phyloP scores from a whole-genome alignment of 2,888 invertebrate species.

The Apamea monoglypha region DNA sequence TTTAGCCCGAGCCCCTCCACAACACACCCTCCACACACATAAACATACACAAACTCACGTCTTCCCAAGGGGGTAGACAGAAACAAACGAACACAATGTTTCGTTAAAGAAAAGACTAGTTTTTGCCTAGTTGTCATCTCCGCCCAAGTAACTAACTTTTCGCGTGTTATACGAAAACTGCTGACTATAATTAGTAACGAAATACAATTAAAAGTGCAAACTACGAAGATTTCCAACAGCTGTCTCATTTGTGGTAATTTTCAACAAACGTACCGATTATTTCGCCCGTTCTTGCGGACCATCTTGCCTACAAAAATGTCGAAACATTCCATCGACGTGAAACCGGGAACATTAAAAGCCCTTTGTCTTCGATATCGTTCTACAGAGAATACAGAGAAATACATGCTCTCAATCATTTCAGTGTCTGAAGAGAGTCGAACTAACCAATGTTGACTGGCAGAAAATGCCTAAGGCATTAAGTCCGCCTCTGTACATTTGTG shows the following conservation, averaged over 20 bases:
- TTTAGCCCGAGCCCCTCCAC: no score
- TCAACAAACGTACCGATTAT: background rate
- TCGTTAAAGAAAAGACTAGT: background rate
- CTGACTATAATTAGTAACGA: background rate
- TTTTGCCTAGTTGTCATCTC: background rate
- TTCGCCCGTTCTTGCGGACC: background rate
- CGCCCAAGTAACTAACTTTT: background rate
- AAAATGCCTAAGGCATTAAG: no score
- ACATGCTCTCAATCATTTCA: slow-evolving; percentile 6
- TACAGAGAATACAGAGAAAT: slow-evolving; percentile 1
- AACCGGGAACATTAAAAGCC: background rate
- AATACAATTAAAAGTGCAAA: slow-evolving; percentile 22
- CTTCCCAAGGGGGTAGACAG: no score
- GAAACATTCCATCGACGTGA: background rate
- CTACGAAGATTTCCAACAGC: background rate
- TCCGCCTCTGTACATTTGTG: no score
- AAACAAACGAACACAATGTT: background rate
- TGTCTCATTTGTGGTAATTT: slow-evolving; percentile 4
- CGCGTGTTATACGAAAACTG: background rate
- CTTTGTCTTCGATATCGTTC: slow-evolving; percentile 22
- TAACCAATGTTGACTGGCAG: no score
- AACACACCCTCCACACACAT: no score
- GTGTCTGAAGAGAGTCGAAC: slow-evolving; percentile 4
- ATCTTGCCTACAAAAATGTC: slow-evolving; percentile 12
- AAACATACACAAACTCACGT: background rate